Evolutionary conservation across 2,113 vertebrate species (phyloP).

Genomic region (Amphiprion ocellaris): DNA sequence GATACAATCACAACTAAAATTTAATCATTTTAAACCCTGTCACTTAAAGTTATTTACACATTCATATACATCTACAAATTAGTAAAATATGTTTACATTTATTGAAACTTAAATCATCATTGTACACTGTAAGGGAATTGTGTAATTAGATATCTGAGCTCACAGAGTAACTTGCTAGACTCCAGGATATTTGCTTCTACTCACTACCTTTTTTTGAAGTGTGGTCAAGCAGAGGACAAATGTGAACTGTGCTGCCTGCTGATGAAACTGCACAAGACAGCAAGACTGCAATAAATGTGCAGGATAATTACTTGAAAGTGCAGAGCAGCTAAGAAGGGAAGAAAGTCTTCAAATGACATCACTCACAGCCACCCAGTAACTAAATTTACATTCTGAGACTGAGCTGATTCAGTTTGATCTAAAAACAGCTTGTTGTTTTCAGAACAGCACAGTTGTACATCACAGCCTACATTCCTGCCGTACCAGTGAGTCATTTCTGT

Average conservation of each 20-base stretch:
- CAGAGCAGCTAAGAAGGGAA: background rate
- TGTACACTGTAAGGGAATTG: too few relatives aligned
- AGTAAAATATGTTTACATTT: too few relatives aligned
- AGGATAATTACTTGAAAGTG: background rate
- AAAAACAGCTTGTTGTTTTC: constrained; percentile 44
- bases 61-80: too few relatives aligned
- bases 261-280: background rate
- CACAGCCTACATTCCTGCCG: constrained; percentile 90
- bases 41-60: too few relatives aligned
- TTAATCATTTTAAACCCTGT: too few relatives aligned
- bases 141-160: too few relatives aligned
- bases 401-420: background rate
- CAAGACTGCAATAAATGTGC: background rate
- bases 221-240: background rate
- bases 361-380: background rate
- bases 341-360: background rate
- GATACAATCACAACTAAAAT: too few relatives aligned
- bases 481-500: constrained; percentile 89
- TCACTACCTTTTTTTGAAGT: background rate
- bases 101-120: too few relatives aligned
- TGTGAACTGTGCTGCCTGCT: background rate
- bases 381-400: too few relatives aligned
- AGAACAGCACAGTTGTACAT: constrained; percentile 95
- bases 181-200: background rate
- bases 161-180: too few relatives aligned